These are phyloP conservation scores for Mico argentatus DNA, from an alignment of 2,797 vertebrate genomes.

Conservation along the genomic window DNA sequence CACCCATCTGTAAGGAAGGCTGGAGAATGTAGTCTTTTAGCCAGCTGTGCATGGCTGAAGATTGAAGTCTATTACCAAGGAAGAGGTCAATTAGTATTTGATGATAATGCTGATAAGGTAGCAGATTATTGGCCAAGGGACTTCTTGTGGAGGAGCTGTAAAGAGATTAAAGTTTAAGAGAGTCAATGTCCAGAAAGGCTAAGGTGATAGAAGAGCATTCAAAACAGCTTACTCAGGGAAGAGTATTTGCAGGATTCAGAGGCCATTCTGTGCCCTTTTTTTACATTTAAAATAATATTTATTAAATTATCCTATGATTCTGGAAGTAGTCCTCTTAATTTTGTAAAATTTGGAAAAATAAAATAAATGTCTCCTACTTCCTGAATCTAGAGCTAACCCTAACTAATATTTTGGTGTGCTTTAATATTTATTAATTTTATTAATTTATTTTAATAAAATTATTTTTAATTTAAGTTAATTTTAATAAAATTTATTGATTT, in stretches of 20 bases:
- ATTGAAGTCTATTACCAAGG: background rate
- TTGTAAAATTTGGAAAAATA: conserved; percentile 11
- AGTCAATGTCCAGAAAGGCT: background rate
- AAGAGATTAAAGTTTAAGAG: background rate
- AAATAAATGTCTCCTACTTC: background rate
- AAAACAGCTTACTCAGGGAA: background rate
- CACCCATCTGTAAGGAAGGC: background rate
- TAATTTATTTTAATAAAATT: too few species aligned
- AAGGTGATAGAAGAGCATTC: background rate
- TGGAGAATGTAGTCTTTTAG: background rate
- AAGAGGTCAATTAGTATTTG: background rate
- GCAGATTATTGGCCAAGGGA: background rate
- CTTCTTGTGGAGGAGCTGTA: background rate
- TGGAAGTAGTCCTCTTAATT: background rate
- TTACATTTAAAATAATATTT: background rate
- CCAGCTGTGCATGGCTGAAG: background rate
- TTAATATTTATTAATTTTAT: background rate
- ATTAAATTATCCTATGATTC: conserved; percentile 3
- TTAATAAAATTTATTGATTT: too few species aligned
- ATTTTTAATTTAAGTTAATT: too few species aligned
- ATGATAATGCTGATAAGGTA: background rate
- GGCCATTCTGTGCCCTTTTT: background rate
- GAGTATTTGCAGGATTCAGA: background rate
- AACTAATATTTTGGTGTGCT: background rate
- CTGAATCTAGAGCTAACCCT: background rate